phyloP scores from a whole-genome alignment of 2,888 invertebrate species.

The Tricholauxania praeusta region DNA sequence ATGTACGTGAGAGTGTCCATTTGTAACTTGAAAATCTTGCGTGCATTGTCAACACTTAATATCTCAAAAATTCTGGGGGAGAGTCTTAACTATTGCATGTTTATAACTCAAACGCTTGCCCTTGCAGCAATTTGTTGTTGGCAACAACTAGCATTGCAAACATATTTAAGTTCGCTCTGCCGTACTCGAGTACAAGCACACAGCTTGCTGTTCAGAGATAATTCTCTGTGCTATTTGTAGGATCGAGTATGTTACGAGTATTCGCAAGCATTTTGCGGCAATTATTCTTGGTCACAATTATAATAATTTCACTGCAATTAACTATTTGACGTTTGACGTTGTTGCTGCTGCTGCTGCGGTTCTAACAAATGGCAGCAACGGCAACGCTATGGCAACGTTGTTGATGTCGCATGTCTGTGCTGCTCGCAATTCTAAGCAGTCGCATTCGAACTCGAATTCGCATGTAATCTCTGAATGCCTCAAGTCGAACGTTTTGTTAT shows the following conservation, averaged over 20 bases:
- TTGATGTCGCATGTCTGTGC: background rate
- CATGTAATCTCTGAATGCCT: too few species aligned
- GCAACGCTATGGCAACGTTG: conserved; percentile 22
- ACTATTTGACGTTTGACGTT: conserved; percentile 50
- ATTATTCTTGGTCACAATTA: conserved; percentile 42
- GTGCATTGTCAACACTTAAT: conserved; percentile 64
- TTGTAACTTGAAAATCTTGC: conserved; percentile 57
- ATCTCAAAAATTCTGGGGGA: background rate
- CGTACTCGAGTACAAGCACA: too few species aligned
- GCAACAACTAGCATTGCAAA: too few species aligned
- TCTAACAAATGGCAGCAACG: too few species aligned
- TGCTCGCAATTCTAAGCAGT: background rate
- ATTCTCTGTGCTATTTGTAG: conserved; percentile 63
- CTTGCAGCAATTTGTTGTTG: too few species aligned
- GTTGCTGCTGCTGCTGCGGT: conserved; percentile 34
- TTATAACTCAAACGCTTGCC: conserved; percentile 12
- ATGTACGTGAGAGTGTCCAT: too few species aligned
- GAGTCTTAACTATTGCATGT: background rate
- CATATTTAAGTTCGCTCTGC: too few species aligned
- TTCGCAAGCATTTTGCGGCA: conserved; percentile 36
- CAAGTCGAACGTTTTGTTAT: background rate
- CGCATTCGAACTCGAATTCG: too few species aligned
- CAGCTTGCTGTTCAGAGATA: conserved; percentile 48
- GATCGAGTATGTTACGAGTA: conserved; percentile 56
- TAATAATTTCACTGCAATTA: conserved; percentile 50